Evolutionary conservation across 2,797 vertebrate genomes (phyloP), one percentile per base, ranked within the genome.

Genomic region (Microctenopoma stevenorrisi): DNA sequence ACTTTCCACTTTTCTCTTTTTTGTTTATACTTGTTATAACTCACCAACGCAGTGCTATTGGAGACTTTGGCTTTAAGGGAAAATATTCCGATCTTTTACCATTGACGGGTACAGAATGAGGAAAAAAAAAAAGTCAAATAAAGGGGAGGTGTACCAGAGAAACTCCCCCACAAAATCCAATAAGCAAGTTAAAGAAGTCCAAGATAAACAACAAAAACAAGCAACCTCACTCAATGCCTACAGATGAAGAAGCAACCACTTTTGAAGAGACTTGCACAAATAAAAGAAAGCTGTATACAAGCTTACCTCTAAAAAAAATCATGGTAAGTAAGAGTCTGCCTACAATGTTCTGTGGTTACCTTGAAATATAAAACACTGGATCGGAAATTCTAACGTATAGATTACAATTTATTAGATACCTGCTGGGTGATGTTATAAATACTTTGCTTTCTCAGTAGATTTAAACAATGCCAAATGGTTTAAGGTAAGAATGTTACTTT

Each of bases 131-230:
- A 77, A 74, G 49, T 52, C 12, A 62, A 22, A 46, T 44, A 65
- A 46, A 71, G 62, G 59, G 44, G 28, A 49, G 57, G 64, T 59
- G 61, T 67, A 44, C 51, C 64, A 62, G 22, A 48, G 14, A 86
- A 68, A 68, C 61, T 77, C 71, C 64, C 72, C 53, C 59, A 56
- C 28, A 79, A 79, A 83, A 86, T 71, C 46, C 48, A 77, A 81
- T 68, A 77, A 61, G 15, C 42, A 58, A 35, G 6, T 16, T 18
- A 60, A 58, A 58, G 13, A 74, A 71, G 68, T 50, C 64, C 38
- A 67, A 54, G 38, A 49, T 22, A 72, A 73, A 77, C 38, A 52
- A 47, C n/a, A 61, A 75, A 77, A 76, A 65, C 35, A 71, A 61
- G 6, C 4, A 16, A 35, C 48, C 22, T 56, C 12, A 35, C 22